Evolutionary conservation across 2,888 invertebrate species (phyloP), one percentile per base, ranked within the genome.

Genomic region (Drosophila meridiana): DNA sequence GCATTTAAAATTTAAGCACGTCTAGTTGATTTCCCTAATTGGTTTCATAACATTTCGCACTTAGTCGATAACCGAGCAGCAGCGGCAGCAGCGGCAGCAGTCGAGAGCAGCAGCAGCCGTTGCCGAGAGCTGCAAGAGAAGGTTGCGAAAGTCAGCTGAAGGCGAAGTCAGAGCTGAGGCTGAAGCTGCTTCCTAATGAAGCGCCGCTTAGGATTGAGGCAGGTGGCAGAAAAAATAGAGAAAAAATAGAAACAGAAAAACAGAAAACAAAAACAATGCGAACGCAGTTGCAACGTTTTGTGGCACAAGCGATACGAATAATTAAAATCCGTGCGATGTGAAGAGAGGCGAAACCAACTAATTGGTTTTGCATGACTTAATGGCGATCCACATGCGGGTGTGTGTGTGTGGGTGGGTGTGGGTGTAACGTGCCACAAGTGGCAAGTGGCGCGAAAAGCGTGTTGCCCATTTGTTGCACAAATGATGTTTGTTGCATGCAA

Each of bases 351-450:
- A 88, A 74, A 83, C 89, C 74, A 84, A 75, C 89, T 87, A 90
- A 87, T 87, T 90, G 87, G 90, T 89, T 87, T 89, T 90, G 90
- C 87, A 90, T 90, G 90, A 87, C 82, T 84, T 87, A 64, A 52
- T 75, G 50, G 58, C 8, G 32, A 42, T 34, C 34, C 5, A 13
- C 6, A 32, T 13, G 32, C 6, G 8, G 14, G 45, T 14, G 47
- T 40, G 56, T 34, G 59, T 7, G 32, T 14, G 28, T 28, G 28
- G 28, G 47, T 11, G 43, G 11, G 55, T 28, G 20, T 6, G n/a
- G 28, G 64, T 20, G 69, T 64, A 47, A 47, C 47, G 47, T 47
- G 85, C 85, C 82, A 72, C 72, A 87, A 76, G 80, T 82, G 69
- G 79, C 66, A 75, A 78, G 56, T 30, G 53, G 40, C 40, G 56